Evolutionary conservation across 2,888 invertebrate species (phyloP).

Genomic region (Tribolium freemani): DNA sequence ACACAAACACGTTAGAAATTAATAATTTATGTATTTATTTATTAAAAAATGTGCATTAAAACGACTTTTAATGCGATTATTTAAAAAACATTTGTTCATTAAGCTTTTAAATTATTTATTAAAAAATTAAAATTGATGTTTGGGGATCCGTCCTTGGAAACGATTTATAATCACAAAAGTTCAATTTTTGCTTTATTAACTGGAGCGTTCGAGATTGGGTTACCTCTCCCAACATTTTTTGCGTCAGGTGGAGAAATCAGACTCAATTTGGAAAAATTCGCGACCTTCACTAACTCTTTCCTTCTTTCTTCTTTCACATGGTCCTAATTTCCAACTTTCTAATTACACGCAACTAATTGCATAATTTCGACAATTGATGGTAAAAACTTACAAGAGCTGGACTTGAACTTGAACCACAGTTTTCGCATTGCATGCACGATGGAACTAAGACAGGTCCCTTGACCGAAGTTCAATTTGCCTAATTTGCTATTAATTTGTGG

Average conservation of each 20-base stretch:
- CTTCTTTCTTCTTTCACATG: slow-evolving; percentile 20
- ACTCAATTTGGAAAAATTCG: slow-evolving; percentile 13
- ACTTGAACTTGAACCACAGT: slow-evolving; percentile 17
- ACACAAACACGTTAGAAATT: no score
- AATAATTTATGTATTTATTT: no score
- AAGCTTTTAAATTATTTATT: no score
- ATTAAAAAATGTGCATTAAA: no score
- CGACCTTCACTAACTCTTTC: slow-evolving; percentile 18
- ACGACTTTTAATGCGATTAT: no score
- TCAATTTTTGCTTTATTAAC: no score
- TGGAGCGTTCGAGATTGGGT: no score
- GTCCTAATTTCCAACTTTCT: slow-evolving; percentile 5
- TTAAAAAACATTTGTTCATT: no score
- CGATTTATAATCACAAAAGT: no score
- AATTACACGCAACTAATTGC: slow-evolving; percentile 14
- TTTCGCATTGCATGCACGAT: slow-evolving; percentile 22
- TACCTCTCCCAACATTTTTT: no score
- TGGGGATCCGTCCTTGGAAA: no score
- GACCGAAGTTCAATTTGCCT: slow-evolving; percentile 49
- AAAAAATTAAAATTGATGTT: no score
- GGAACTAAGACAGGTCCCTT: slow-evolving; percentile 24
- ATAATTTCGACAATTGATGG: not conserved
- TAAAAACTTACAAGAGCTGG: slow-evolving; percentile 23
- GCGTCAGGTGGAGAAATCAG: slow-evolving; percentile 6
- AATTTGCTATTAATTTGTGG: slow-evolving; percentile 45